Percentiles rank a stretch among this genome's conserved stretches.
phyloP scores from a whole-genome alignment of 2,113 vertebrate genomes.

The Dipodomys merriami region DNA sequence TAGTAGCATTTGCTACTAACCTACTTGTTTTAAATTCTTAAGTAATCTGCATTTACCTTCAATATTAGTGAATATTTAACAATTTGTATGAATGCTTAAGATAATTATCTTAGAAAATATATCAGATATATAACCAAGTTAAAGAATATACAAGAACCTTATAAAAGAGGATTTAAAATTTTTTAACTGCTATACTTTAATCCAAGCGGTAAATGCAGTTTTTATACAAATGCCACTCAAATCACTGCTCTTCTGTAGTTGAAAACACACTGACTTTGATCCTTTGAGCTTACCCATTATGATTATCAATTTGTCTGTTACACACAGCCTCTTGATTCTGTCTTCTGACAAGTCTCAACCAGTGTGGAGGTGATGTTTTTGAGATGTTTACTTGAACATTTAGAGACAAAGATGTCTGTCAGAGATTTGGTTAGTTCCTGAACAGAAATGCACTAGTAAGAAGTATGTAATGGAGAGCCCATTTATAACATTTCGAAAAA shows the following conservation, averaged over 20 bases:
- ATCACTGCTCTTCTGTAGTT: background rate
- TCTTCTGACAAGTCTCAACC: slow-evolving; percentile 4
- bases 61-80: slow-evolving; percentile 13
- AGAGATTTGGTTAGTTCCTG: slow-evolving; percentile 8
- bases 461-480: background rate
- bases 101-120: slow-evolving; percentile 34
- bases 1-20: background rate
- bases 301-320: background rate
- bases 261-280: background rate
- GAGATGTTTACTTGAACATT: slow-evolving; percentile 7
- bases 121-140: slow-evolving; percentile 36
- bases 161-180: background rate
- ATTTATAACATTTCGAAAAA: slow-evolving; percentile 35
- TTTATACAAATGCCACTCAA: background rate
- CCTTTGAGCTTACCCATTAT: background rate
- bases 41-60: background rate
- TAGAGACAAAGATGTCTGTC: slow-evolving; percentile 32
- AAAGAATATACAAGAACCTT: background rate
- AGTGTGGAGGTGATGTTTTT: background rate
- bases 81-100: background rate
- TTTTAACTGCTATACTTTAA: background rate
- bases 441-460: background rate
- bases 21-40: background rate
- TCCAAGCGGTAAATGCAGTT: background rate
- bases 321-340: background rate